A percentile compares a stretch with the other conserved stretches of the same genome.
Evolutionary conservation across 2,888 invertebrate genomes (phyloP).

Genomic region (Zaprionus lineosus): DNA sequence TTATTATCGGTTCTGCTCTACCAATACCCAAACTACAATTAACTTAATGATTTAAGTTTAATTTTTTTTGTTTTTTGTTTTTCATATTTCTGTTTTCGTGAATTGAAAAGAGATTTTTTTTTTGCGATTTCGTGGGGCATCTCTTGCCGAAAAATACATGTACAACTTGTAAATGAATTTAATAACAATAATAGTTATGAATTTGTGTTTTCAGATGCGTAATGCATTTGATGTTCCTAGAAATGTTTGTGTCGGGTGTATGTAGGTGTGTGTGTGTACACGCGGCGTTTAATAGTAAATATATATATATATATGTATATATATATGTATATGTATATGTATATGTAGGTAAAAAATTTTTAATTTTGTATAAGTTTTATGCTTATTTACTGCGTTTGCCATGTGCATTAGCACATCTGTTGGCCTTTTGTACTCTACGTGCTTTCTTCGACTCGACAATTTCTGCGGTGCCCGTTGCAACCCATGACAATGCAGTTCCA

Average conservation of each 20-base stretch:
- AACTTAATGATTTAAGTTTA: constrained; percentile 38
- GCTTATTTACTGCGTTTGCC: constrained; percentile 82
- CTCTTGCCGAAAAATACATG: constrained; percentile 51
- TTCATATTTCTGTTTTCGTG: constrained; percentile 6
- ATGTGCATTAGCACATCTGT: constrained; percentile 82
- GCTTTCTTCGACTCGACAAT: constrained; percentile 81
- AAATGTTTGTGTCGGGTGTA: too few species aligned
- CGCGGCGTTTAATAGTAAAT: constrained; percentile 14
- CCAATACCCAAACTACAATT: constrained; percentile 32
- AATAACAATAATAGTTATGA: constrained; percentile 58
- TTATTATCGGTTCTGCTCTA: constrained; percentile 64
- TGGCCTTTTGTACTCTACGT: constrained; percentile 83
- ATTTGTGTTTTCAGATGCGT: constrained; percentile 58
- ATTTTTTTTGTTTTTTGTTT: constrained; percentile 16
- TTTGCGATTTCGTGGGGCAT: constrained; percentile 23
- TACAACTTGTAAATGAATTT: constrained; percentile 57
- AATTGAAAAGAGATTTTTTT: constrained; percentile 34
- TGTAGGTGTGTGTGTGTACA: constrained; percentile 42
- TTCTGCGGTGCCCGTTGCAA: constrained; percentile 51
- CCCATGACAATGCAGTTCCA: constrained; percentile 13
- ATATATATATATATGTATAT: constrained; percentile 29
- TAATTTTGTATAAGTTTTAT: constrained; percentile 58
- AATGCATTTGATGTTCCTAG: constrained; percentile 57
- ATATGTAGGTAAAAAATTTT: constrained; percentile 64
- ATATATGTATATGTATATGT: constrained; percentile 12